These are phyloP conservation scores for Phataginus tetradactyla DNA, from an alignment of 2,797 vertebrate genomes.

Conservation along the genomic window DNA sequence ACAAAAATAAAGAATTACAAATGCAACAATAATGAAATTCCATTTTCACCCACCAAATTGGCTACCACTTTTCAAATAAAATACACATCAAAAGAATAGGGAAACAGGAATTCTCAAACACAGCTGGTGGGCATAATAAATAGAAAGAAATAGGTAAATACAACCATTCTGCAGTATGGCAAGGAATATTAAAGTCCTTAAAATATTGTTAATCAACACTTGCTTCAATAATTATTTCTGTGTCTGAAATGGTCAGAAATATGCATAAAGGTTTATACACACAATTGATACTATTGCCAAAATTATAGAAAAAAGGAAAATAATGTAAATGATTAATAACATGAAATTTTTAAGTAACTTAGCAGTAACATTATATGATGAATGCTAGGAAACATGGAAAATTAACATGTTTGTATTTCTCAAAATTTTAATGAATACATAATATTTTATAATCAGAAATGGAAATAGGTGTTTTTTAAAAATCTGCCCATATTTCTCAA, in stretches of 20 bases:
- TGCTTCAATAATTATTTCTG: neutral
- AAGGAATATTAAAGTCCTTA: neutral
- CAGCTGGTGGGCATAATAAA: neutral
- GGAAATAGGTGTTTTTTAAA: neutral
- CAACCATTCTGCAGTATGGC: neutral
- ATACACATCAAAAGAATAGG: neutral
- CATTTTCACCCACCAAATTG: neutral
- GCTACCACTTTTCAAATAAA: conserved; percentile 19
- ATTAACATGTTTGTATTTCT: neutral
- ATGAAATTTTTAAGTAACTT: neutral
- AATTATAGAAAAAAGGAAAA: neutral
- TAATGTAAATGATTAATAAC: conserved; percentile 9
- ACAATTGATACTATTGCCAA: neutral
- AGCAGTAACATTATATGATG: neutral
- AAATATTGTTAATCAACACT: neutral
- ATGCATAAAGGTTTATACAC: neutral
- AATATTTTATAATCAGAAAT: neutral
- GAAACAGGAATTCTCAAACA: neutral
- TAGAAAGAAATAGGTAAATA: neutral
- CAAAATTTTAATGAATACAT: neutral
- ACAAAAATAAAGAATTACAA: neutral
- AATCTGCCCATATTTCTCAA: neutral
- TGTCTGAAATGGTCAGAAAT: conserved; percentile 21
- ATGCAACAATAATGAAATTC: neutral
- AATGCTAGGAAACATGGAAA: neutral